Evolutionary conservation across 2,113 vertebrate genomes (phyloP).

Genomic region (Campylorhamphus procurvoides): DNA sequence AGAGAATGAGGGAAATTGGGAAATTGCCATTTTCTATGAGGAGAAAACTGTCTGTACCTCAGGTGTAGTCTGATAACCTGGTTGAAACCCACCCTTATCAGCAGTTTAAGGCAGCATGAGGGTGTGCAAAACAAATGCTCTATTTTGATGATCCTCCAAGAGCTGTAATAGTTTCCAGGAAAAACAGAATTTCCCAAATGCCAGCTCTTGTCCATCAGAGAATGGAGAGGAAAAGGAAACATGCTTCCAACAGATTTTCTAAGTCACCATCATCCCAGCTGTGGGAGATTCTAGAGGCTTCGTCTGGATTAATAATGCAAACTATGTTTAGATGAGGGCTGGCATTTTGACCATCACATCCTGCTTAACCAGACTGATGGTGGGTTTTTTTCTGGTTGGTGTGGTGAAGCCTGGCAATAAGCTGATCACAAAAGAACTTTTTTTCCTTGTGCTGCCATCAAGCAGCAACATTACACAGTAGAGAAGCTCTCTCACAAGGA

Average conservation of each 20-base stretch:
- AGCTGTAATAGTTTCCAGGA: not conserved
- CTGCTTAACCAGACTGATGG: not conserved
- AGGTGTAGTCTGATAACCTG: not conserved
- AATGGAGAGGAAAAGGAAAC: not conserved
- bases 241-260: not conserved
- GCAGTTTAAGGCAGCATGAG: not conserved
- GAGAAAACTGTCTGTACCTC: not conserved
- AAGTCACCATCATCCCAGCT: not conserved
- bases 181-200: not conserved
- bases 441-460: not conserved
- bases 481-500: not conserved
- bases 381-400: accelerated
- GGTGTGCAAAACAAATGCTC: not conserved
- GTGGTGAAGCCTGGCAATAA: not conserved
- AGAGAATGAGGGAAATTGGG: not conserved
- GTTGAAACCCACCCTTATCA: not conserved
- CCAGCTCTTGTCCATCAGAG: not conserved
- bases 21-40: not conserved
- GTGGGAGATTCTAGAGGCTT: not conserved
- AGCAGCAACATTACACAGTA: not conserved
- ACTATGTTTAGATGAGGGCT: not conserved
- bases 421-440: not conserved
- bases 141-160: not conserved
- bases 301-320: not conserved
- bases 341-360: not conserved